Percentiles rank a stretch among this genome's conserved stretches.
These are phyloP conservation scores for Acestrorhynchus altus DNA, from an alignment of 2,797 vertebrate genomes.

Conservation along the genomic window DNA sequence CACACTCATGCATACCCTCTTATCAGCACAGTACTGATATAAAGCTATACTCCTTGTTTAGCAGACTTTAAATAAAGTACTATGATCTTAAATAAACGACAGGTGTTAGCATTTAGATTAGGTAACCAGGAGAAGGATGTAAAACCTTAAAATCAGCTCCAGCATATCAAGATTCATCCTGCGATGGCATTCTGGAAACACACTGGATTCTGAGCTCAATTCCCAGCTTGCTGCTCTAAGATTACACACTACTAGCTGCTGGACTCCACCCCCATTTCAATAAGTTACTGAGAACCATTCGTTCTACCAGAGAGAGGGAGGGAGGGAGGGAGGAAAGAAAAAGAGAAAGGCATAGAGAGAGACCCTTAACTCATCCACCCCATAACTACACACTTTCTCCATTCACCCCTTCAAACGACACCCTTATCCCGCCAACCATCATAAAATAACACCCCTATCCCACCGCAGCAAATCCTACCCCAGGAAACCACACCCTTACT, in stretches of 20 bases:
- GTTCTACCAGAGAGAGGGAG: not conserved
- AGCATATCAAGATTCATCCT: slow-evolving; percentile 24
- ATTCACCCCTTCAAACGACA: no score
- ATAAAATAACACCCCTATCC: no score
- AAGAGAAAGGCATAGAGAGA: not conserved
- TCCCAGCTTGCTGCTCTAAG: not conserved
- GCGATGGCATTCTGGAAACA: slow-evolving; percentile 19
- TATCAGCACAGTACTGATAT: not conserved
- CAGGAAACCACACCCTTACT: no score
- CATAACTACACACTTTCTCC: no score
- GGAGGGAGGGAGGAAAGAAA: not conserved
- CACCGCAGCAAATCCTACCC: no score
- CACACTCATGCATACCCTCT: not conserved
- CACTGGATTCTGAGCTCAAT: not conserved
- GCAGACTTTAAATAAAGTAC: slow-evolving; percentile 20
- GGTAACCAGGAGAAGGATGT: slow-evolving; percentile 21
- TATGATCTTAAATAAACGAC: slow-evolving; percentile 27
- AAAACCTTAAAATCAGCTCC: slow-evolving; percentile 19
- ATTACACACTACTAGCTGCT: slow-evolving; percentile 1
- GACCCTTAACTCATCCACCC: no score
- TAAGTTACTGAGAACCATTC: not conserved
- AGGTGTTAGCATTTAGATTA: slow-evolving; percentile 20
- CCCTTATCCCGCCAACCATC: no score
- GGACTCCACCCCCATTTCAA: slow-evolving; percentile 7
- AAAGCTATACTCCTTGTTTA: not conserved